Evolutionary conservation across 2,888 invertebrate genomes (phyloP).

Genomic region (Acleris sparsana): DNA sequence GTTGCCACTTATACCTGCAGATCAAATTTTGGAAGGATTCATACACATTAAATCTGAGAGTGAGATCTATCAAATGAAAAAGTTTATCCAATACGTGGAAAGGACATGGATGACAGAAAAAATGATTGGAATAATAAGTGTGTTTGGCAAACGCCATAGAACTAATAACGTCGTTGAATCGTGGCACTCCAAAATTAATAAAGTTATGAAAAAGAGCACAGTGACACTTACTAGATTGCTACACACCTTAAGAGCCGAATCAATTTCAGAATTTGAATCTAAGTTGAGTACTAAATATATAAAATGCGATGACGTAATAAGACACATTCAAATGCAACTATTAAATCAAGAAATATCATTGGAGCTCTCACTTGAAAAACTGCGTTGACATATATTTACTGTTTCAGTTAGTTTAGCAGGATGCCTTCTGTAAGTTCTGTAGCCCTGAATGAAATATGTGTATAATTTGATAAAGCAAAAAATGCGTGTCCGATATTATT

Average conservation of each 20-base stretch:
- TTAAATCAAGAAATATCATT: no score
- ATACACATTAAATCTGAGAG: no score
- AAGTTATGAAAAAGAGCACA: not conserved
- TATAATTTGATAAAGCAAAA: no score
- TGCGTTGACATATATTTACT: not conserved
- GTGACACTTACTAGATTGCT: not conserved
- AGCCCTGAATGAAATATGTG: no score
- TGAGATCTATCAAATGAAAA: constrained; percentile 20
- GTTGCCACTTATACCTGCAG: not conserved
- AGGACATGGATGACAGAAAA: no score
- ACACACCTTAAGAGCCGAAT: constrained; percentile 1
- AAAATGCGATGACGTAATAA: constrained; percentile 1
- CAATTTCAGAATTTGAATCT: constrained; percentile 1
- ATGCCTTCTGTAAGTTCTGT: no score
- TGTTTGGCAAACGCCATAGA: no score
- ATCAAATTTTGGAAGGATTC: not conserved
- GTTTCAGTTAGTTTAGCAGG: no score
- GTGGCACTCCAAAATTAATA: no score
- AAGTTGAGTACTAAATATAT: constrained; percentile 2
- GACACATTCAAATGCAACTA: not conserved
- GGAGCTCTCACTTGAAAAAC: not conserved
- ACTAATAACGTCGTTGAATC: no score
- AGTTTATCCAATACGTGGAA: not conserved
- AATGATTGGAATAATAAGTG: no score
- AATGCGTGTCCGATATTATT: no score